Conservation (phyloP, 2,888 invertebrate species). For the Leptinotarsa rubiginosa region DNA sequence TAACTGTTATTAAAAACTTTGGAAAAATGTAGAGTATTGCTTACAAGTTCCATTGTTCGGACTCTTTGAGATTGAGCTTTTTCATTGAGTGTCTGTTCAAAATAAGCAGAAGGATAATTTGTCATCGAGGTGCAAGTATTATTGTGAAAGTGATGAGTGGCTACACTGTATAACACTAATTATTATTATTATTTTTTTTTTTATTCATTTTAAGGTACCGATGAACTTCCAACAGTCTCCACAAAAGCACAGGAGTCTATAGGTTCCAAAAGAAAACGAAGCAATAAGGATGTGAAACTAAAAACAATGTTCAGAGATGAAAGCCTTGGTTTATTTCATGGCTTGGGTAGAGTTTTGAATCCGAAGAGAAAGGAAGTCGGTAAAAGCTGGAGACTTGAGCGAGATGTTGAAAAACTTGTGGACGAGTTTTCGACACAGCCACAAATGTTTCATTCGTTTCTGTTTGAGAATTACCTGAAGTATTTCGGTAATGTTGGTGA, state of each 20-base stretch:
- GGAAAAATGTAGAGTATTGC: no score
- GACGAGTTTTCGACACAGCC: conserved; percentile 78
- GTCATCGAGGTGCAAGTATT: no score
- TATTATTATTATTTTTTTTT: neutral
- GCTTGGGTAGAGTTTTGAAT: conserved; percentile 80
- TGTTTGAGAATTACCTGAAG: conserved; percentile 79
- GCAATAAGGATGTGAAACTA: conserved; percentile 58
- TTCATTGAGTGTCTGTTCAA: no score
- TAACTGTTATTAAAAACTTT: no score
- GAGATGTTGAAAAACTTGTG: conserved; percentile 75
- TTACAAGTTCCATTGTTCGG: no score
- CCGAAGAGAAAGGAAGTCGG: conserved; percentile 73
- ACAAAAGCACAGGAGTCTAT: conserved; percentile 54
- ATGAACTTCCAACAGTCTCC: conserved; percentile 47
- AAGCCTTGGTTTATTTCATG: conserved; percentile 79
- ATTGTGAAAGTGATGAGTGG: no score
- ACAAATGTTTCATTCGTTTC: conserved; percentile 74
- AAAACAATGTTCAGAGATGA: conserved; percentile 75
- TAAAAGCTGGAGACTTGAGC: conserved; percentile 68
- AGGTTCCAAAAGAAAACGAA: conserved; percentile 63
- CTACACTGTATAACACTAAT: no score
- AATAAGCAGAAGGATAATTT: no score
- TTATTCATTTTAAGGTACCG: conserved; percentile 47
- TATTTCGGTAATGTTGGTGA: conserved; percentile 72
- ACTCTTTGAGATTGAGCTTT: no score